A percentile compares a stretch with the other conserved stretches of the same genome.
Evolutionary conservation across 2,113 vertebrate species (phyloP).

Genomic region (Chionomys nivalis): DNA sequence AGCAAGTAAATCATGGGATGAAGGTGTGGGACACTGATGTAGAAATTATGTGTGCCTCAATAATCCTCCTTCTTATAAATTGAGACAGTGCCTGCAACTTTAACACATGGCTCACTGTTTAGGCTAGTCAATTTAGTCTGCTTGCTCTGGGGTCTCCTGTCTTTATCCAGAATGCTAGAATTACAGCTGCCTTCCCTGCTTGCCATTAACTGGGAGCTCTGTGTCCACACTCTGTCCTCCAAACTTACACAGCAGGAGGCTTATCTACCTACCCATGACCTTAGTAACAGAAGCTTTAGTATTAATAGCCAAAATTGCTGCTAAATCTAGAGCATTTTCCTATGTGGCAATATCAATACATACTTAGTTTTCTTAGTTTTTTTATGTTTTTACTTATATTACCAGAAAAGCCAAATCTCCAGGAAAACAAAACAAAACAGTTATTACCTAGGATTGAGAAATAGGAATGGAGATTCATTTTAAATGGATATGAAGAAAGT

Average conservation of each 20-base stretch:
- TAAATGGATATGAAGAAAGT: neutral
- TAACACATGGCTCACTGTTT: neutral
- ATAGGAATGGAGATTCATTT: neutral
- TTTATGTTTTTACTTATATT: neutral
- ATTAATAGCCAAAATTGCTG: neutral
- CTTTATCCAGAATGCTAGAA: neutral
- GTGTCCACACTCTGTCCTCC: neutral
- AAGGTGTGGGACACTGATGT: neutral
- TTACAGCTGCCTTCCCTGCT: neutral
- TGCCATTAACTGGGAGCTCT: neutral
- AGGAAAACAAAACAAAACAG: neutral
- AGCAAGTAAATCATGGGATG: slow-evolving; percentile 27
- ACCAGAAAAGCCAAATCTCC: neutral
- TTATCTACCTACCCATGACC: too few relatives aligned
- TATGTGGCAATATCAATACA: neutral
- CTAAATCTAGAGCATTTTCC: neutral
- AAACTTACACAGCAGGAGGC: neutral
- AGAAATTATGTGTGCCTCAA: neutral
- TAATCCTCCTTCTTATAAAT: neutral
- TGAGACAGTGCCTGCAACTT: neutral
- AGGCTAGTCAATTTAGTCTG: neutral
- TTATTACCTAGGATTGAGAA: neutral
- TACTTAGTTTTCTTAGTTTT: neutral
- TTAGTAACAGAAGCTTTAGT: neutral
- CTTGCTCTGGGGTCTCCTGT: neutral